phyloP scores from a whole-genome alignment of 2,888 invertebrate species.

The Nephrotoma guestfalica region DNA sequence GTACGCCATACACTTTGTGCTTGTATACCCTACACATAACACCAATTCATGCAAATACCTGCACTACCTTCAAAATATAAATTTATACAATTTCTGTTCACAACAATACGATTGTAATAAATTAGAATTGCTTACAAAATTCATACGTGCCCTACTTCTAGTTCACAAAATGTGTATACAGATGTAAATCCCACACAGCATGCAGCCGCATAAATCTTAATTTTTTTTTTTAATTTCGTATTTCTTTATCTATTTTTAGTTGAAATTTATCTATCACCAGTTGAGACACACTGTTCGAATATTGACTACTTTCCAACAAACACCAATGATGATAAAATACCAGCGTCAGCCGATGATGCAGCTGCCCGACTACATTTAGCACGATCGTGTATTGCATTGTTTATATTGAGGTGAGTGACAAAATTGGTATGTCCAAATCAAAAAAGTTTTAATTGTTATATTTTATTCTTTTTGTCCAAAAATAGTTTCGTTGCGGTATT shows the following conservation, averaged over 20 bases:
- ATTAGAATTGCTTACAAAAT: background rate
- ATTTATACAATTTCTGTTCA: background rate
- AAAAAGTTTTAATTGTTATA: background rate
- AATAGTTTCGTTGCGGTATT: constrained; percentile 74
- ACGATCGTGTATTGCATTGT: constrained; percentile 82
- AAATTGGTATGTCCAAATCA: constrained; percentile 1
- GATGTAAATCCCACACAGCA: background rate
- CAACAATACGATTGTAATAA: background rate
- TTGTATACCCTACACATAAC: background rate
- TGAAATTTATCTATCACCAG: constrained; percentile 77
- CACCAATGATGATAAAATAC: constrained; percentile 26
- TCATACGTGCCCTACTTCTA: background rate
- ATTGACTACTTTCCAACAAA: constrained; percentile 73
- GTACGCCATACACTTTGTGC: background rate
- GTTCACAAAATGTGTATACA: background rate
- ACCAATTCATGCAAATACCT: background rate
- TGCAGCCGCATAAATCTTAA: background rate
- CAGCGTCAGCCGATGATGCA: constrained; percentile 42
- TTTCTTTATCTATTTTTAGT: constrained; percentile 40
- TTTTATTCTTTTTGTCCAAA: background rate
- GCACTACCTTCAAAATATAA: background rate
- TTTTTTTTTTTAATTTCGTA: background rate
- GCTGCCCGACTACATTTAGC: constrained; percentile 78
- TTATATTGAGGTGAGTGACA: constrained; percentile 47
- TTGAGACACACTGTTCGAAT: constrained; percentile 90